Evolutionary conservation across 2,888 invertebrate species (phyloP), one percentile per base, ranked within the genome.

Genomic region (Biston betularia): DNA sequence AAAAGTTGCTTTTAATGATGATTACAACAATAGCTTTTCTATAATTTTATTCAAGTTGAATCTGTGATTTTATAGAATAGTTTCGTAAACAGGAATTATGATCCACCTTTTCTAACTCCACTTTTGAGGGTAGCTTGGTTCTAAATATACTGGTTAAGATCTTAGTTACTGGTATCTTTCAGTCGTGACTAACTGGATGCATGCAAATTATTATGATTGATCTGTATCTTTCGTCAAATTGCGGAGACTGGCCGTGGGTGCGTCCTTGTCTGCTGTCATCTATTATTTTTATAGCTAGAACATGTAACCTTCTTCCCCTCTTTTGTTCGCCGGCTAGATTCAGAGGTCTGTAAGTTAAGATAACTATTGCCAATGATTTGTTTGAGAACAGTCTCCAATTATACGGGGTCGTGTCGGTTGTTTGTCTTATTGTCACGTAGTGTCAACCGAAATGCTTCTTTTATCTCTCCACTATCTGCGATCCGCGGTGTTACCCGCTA

Each of bases 131-230:
- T 72, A 62, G 66, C 58, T 71, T 57, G 63, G 79, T 54, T 82
- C 79, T 58, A 33, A n/a, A 40, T 74, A 72, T 44, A 64, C 57
- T 81, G 78, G 84, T 70, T 65, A 50, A 42, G 7, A 55, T 72
- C 38, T 38, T 38, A 12, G 58, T 73, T 73, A 76, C 73, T 68
- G 38, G 38, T 38, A 38, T 38, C 38, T 73, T 64, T 66, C 69
- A 79, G 75, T 85, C 86, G 85, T 87, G 87, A 88, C 87, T 78
- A 75, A 77, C 78, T 67, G 71, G 75, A 79, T 78, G 80, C 83
- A 86, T 84, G 85, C 81, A 85, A 88, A 86, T 88, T 85, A 82
- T 86, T 83, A 85, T 88, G 89, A 89, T 88, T 82, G 88, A 89
- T 89, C 82, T 76, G 75, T 80, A 81, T 83, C 82, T 81, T 83